Evolutionary conservation across 2,797 vertebrate species (phyloP).

Genomic region (Sebastes trivittatus): DNA sequence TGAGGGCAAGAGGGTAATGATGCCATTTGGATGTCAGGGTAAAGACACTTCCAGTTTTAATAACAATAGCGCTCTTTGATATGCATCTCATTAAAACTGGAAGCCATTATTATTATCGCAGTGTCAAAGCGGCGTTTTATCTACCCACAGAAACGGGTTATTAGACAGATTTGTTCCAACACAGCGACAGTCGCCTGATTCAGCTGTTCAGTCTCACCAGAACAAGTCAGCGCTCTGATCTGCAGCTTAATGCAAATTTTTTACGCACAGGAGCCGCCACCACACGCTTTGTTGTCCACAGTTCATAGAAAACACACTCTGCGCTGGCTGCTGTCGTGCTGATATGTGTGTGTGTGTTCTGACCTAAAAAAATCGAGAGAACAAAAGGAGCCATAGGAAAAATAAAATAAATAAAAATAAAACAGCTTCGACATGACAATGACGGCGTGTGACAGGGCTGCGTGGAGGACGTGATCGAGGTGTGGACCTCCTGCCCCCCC

Average conservation of each 20-base stretch:
- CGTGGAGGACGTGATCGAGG: conserved; percentile 41
- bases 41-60: conserved; percentile 41
- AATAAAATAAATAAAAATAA: conserved; percentile 14
- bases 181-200: conserved; percentile 41
- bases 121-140: conserved; percentile 56
- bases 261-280: conserved; percentile 15
- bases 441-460: conserved; percentile 40
- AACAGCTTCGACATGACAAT: conserved; percentile 22
- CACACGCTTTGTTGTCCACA: conserved; percentile 39
- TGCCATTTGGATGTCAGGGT: conserved; percentile 29
- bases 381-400: conserved; percentile 29
- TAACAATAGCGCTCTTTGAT: conserved; percentile 54
- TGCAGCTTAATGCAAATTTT: conserved; percentile 60
- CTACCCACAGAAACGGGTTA: conserved; percentile 58
- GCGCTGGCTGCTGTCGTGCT: neutral
- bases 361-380: conserved; percentile 49
- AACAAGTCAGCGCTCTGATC: conserved; percentile 57
- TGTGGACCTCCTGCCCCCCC: conserved; percentile 35
- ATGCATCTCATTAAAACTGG: conserved; percentile 65
- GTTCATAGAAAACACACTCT: conserved; percentile 40
- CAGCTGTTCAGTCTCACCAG: conserved; percentile 44
- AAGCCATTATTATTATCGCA: conserved; percentile 40
- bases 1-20: conserved; percentile 54
- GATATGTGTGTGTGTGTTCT: conserved; percentile 18
- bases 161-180: conserved; percentile 67